Conservation (phyloP, 2,797 vertebrate species). For the Lacerta viridis region DNA sequence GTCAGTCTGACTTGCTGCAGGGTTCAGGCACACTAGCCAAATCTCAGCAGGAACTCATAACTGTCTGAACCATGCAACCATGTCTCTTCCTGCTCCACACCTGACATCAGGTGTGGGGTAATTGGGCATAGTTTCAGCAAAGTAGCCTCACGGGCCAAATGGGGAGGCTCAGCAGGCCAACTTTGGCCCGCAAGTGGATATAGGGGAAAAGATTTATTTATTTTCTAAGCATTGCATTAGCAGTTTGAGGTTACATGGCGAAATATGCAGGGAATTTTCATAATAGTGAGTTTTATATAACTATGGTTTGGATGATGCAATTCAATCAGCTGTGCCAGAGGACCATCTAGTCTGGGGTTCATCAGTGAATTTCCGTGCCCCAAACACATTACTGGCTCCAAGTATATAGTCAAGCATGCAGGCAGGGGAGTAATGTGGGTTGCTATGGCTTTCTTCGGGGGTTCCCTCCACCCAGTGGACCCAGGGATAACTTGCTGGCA, state of each 20-base stretch:
- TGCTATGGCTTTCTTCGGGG: no score
- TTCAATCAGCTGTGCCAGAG: neutral
- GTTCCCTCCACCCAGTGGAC: neutral
- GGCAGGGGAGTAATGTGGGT: neutral
- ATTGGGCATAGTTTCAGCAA: no score
- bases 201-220: neutral
- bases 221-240: neutral
- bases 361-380: neutral
- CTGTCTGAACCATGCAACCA: no score
- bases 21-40: no score
- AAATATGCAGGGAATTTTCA: neutral
- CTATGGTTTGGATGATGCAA: neutral
- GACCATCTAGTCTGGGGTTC: neutral
- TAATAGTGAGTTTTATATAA: neutral
- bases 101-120: no score
- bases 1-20: no score
- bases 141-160: no score
- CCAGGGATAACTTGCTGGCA: neutral
- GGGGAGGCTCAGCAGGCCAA: no score
- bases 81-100: no score
- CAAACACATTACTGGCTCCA: neutral
- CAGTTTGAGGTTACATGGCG: neutral
- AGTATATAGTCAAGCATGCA: constrained; percentile 11
- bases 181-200: neutral
- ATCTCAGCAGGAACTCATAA: no score